A percentile compares a stretch with the other conserved stretches of the same genome.
These are phyloP conservation scores for Tuta absoluta DNA, from an alignment of 2,888 invertebrate genomes.

Conservation along the genomic window DNA sequence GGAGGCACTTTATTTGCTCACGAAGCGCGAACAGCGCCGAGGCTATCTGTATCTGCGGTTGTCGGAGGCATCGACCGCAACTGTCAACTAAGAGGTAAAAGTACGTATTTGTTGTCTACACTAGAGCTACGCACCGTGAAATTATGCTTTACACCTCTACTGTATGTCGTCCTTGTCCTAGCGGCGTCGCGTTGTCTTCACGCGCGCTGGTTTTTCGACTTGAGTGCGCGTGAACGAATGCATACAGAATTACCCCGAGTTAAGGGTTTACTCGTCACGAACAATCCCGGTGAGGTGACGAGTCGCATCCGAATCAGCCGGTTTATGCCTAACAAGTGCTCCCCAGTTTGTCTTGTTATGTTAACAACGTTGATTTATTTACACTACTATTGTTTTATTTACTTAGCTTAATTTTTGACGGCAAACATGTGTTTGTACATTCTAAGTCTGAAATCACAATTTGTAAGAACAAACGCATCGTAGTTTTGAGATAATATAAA, in stretches of 20 bases:
- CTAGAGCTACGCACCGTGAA: slow-evolving; percentile 57
- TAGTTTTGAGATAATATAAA: slow-evolving; percentile 28
- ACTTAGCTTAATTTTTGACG: slow-evolving; percentile 24
- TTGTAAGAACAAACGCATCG: neutral
- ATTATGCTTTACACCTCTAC: slow-evolving; percentile 65
- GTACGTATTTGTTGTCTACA: slow-evolving; percentile 32
- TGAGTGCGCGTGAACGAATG: slow-evolving; percentile 62
- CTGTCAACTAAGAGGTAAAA: slow-evolving; percentile 29
- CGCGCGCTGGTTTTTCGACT: slow-evolving; percentile 68
- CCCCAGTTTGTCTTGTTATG: slow-evolving; percentile 58
- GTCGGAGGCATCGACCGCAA: slow-evolving; percentile 36
- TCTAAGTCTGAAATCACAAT: slow-evolving; percentile 12
- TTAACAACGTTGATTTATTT: slow-evolving; percentile 60
- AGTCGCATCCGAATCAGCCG: slow-evolving; percentile 47
- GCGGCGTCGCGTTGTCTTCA: slow-evolving; percentile 50
- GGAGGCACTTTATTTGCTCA: slow-evolving; percentile 38
- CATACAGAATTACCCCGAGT: slow-evolving; percentile 54
- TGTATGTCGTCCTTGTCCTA: slow-evolving; percentile 60
- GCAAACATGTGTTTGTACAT: slow-evolving; percentile 9
- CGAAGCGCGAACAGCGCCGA: slow-evolving; percentile 36
- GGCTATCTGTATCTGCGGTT: slow-evolving; percentile 5
- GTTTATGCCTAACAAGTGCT: slow-evolving; percentile 56
- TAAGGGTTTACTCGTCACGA: slow-evolving; percentile 41
- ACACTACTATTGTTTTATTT: slow-evolving; percentile 51
- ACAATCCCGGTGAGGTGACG: slow-evolving; percentile 38